phyloP scores from a whole-genome alignment of 2,888 invertebrate species.

The Pollenia griseotomentosa region DNA sequence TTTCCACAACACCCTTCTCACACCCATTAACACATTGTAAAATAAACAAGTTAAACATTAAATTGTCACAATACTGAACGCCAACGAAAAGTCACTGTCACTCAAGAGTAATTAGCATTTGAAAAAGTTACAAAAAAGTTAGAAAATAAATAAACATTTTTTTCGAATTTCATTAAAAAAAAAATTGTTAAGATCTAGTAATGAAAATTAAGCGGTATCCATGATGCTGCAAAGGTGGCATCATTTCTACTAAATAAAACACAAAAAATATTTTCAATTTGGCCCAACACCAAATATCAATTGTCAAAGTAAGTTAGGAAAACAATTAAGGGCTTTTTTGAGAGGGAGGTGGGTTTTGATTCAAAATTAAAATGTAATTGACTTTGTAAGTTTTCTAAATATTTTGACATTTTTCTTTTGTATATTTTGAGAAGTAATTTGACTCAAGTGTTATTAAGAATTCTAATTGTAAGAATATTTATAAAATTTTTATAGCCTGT shows the following conservation, averaged over 20 bases:
- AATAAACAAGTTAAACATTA: conserved; percentile 52
- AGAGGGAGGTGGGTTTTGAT: neutral
- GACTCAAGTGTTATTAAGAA: conserved; percentile 23
- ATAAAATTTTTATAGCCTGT: neutral
- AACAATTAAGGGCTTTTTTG: conserved; percentile 22
- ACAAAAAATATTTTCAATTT: neutral
- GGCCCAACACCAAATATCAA: conserved; percentile 30
- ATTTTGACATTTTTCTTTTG: conserved; percentile 55
- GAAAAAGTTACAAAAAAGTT: conserved; percentile 31
- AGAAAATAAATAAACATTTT: conserved; percentile 26
- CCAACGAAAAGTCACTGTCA: conserved; percentile 76
- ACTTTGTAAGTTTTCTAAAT: conserved; percentile 47
- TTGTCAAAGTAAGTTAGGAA: conserved; percentile 29
- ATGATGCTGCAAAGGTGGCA: conserved; percentile 3
- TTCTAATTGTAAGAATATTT: conserved; percentile 4
- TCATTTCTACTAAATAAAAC: neutral
- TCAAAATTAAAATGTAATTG: conserved; percentile 29
- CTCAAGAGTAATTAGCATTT: conserved; percentile 81
- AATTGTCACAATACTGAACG: conserved; percentile 63
- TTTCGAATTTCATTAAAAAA: neutral
- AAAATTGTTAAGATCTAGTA: neutral
- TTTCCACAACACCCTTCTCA: neutral
- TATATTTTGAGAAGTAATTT: conserved; percentile 6
- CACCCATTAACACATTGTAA: conserved; percentile 4
- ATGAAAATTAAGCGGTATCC: neutral